A percentile compares a stretch with the other conserved stretches of the same genome.
These are phyloP conservation scores for Spea bombifrons DNA, from an alignment of 2,113 vertebrate species.

Conservation along the genomic window DNA sequence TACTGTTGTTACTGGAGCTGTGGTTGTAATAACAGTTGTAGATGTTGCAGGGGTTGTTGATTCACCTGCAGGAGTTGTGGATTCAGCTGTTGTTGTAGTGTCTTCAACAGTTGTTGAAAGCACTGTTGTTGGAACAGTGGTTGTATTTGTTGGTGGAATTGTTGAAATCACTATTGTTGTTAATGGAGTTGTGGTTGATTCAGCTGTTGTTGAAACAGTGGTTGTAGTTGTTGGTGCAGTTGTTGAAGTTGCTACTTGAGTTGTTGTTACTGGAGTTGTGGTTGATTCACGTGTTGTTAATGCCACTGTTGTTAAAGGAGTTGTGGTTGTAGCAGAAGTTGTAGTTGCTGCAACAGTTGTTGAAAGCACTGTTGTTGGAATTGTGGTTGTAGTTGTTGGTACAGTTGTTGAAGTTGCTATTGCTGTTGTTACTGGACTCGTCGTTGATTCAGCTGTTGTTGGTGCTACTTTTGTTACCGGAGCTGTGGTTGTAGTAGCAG, in stretches of 20 bases:
- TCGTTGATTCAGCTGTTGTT: neutral
- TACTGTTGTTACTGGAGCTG: no score
- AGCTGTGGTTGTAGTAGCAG: no score
- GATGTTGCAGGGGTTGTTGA: no score
- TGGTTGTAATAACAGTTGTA: no score
- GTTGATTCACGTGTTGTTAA: neutral
- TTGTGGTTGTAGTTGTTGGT: neutral
- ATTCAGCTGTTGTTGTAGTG: neutral
- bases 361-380: neutral
- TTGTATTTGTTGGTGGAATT: no score
- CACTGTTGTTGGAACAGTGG: neutral
- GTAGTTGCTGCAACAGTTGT: neutral
- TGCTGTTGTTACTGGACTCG: neutral
- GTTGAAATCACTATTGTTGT: neutral
- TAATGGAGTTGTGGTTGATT: neutral
- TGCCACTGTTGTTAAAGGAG: neutral
- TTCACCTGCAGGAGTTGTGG: neutral
- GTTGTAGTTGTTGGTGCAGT: neutral
- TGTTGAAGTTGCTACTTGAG: neutral
- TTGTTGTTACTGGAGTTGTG: neutral
- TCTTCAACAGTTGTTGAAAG: neutral
- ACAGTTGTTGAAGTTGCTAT: neutral
- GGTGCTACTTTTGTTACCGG: no score
- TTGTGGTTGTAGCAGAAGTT: neutral
- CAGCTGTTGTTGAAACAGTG: neutral